Percentiles rank a stretch among this genome's conserved stretches.
phyloP scores from a whole-genome alignment of 2,797 vertebrate genomes.

The Gymnodraco acuticeps region DNA sequence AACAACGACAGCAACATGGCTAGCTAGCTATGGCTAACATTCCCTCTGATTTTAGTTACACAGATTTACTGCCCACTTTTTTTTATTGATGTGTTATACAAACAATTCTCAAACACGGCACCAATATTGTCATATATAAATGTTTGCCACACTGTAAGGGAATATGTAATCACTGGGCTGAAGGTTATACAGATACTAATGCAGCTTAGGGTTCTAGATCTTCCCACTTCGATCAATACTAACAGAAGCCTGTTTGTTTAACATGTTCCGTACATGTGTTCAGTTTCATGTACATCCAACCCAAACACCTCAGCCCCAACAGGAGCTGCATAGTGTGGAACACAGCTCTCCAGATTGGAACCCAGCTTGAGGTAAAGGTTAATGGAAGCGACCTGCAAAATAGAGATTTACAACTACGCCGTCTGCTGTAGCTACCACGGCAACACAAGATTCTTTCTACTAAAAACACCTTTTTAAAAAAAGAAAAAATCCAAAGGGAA shows the following conservation, averaged over 20 bases:
- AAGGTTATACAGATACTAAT: not conserved
- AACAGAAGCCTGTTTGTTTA: constrained; percentile 51
- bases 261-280: constrained; percentile 62
- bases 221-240: constrained; percentile 32
- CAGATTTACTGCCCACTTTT: too few relatives aligned
- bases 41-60: too few relatives aligned
- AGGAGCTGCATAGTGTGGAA: constrained; percentile 59
- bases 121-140: too few relatives aligned
- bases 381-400: constrained; percentile 77
- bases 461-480: constrained; percentile 23
- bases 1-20: too few relatives aligned
- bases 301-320: constrained; percentile 53
- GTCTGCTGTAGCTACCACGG: constrained; percentile 64
- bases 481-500: not conserved
- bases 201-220: not conserved
- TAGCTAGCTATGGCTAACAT: too few relatives aligned
- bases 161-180: too few relatives aligned
- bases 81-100: not conserved
- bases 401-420: constrained; percentile 61
- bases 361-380: constrained; percentile 84
- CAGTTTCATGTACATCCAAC: constrained; percentile 49
- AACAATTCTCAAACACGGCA: not conserved
- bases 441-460: constrained; percentile 38
- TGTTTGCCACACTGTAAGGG: not conserved
- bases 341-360: constrained; percentile 82